Conservation (phyloP, 37 sponge, comb jelly and placozoan species). For the Beroe ovata region DNA sequence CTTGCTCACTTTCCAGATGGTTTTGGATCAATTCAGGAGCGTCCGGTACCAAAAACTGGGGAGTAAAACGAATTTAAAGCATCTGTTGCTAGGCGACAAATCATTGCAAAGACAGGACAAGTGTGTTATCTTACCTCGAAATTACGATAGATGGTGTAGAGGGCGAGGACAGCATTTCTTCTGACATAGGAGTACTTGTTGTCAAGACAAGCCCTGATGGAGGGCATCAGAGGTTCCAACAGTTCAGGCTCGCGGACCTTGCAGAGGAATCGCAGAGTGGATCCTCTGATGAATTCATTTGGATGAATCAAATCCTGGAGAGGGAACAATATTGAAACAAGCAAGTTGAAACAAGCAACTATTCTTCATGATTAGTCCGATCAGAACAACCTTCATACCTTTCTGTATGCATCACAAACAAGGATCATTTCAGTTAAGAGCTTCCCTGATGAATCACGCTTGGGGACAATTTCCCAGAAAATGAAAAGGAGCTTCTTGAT, state of each 20-base stretch:
- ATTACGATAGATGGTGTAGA: conserved; percentile 95
- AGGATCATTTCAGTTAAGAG: conserved; percentile 99
- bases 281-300: conserved; percentile 96
- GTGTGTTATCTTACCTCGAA: conserved; percentile 65
- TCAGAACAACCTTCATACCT: conserved; percentile 69
- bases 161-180: conserved; percentile 97
- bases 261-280: conserved; percentile 95
- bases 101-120: not conserved
- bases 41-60: conserved; percentile 91
- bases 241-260: conserved; percentile 95
- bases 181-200: conserved; percentile 96
- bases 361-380: too few relatives aligned
- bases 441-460: conserved; percentile 92
- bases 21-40: conserved; percentile 96
- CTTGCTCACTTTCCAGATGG: conserved; percentile 93
- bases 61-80: too few relatives aligned
- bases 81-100: too few relatives aligned
- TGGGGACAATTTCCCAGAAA: conserved; percentile 98
- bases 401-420: conserved; percentile 93
- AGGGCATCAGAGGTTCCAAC: conserved; percentile 98
- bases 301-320: conserved; percentile 95
- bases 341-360: too few relatives aligned
- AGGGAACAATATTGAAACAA: not conserved
- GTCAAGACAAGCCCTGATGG: conserved; percentile 94
- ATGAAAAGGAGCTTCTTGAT: conserved; percentile 96